Evolutionary conservation across 2,888 invertebrate genomes (phyloP), one percentile per base, ranked within the genome.

Genomic region (Polietes domitor): DNA sequence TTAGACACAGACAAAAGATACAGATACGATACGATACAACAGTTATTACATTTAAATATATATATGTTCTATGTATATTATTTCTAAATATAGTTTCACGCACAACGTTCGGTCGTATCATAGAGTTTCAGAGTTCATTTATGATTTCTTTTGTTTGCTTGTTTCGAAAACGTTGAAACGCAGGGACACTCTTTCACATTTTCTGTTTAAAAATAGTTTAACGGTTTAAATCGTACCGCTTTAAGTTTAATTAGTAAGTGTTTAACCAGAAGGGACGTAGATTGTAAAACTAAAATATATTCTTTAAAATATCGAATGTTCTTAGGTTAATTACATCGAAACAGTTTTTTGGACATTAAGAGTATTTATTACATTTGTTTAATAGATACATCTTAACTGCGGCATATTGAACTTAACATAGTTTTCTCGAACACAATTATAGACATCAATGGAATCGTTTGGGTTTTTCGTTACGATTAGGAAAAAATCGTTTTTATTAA

Each of bases 1-100:
- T 55, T 70, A 76, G 55, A 71, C 71, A 32, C 17, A 43, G 53
- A 32, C 63, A 63, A n/a, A n/a, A n/a, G n/a, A n/a, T n/a, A n/a
- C 37, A 37, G 10, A 12, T 37, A 37, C 37, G n/a, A n/a, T 37
- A 7, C 12, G 37, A 68, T 61, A 61, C 68, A 68, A 68, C 43
- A 68, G 6, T 58, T 58, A 58, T 24, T 58, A 58, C 58, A 43
- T 68, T 19, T 37, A 41, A 21, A n/a, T n/a, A n/a, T n/a, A n/a
- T n/a, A n/a, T n/a, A n/a, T n/a, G n/a, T 68, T 68, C 24, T 61
- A 61, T 28, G 12, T 3, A 47, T 28, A 7, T 9, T 65, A 41
- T 32, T 32, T 65, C 21, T 65, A 21, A 65, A 37, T 58, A 26
- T 58, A 58, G 1, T 58, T 24, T 21, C 9, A 24, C 21, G 58